Evolutionary conservation across 2,888 invertebrate species (phyloP).

Genomic region (Onthophagus sagittarius): DNA sequence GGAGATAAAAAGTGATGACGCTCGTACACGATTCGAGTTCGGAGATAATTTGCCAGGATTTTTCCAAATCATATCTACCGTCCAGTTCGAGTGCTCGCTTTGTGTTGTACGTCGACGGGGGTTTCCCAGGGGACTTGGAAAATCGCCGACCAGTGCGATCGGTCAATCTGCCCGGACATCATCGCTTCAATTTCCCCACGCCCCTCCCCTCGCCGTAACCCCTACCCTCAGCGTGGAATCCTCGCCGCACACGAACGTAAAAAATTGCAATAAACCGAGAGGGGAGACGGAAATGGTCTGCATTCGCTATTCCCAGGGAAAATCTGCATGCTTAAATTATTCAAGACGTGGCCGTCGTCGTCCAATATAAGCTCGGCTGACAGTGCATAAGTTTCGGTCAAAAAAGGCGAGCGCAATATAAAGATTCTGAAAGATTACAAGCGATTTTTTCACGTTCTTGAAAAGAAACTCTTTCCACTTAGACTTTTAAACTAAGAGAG

Average conservation of each 20-base stretch:
- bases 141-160: slow-evolving; percentile 31
- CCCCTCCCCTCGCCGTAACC: background rate
- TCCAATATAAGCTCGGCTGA: slow-evolving; percentile 40
- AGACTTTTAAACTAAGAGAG: background rate
- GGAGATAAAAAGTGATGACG: too few species aligned
- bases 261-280: slow-evolving; percentile 9
- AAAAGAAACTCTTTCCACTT: background rate
- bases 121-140: slow-evolving; percentile 1
- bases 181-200: background rate
- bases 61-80: slow-evolving; percentile 37
- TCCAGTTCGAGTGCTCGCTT: slow-evolving; percentile 32
- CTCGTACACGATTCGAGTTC: background rate
- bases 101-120: slow-evolving; percentile 16
- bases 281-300: background rate
- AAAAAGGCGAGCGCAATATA: slow-evolving; percentile 42
- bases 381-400: slow-evolving; percentile 44
- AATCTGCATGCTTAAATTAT: slow-evolving; percentile 43
- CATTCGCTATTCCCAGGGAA: background rate
- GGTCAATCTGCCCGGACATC: slow-evolving; percentile 35
- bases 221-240: background rate
- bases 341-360: slow-evolving; percentile 36
- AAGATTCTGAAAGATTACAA: slow-evolving; percentile 47
- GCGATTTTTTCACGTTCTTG: slow-evolving; percentile 38
- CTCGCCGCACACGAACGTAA: background rate
- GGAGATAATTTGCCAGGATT: slow-evolving; percentile 35